Percentiles rank a stretch among this genome's conserved stretches.
These are phyloP conservation scores for Actias luna DNA, from an alignment of 2,888 invertebrate species.

Conservation along the genomic window DNA sequence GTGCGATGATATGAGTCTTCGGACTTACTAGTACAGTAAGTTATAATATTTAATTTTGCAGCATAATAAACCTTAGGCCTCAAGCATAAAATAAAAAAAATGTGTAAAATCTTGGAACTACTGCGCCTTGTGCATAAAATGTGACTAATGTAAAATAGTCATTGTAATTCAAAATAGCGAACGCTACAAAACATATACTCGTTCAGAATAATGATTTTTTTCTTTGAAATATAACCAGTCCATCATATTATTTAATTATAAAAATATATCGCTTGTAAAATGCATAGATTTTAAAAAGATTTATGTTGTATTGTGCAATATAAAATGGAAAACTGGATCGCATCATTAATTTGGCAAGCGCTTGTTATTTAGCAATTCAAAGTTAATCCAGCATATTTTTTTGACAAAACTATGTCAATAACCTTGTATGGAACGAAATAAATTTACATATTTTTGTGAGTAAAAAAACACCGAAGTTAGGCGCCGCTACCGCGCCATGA, in stretches of 20 bases:
- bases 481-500: constrained; percentile 33
- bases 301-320: constrained; percentile 50
- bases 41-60: constrained; percentile 21
- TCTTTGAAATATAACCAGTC: constrained; percentile 30
- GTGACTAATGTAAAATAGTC: constrained; percentile 40
- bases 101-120: constrained; percentile 29
- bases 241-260: constrained; percentile 37
- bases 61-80: constrained; percentile 29
- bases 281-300: constrained; percentile 36
- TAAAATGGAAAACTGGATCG: constrained; percentile 58
- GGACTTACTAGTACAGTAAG: constrained; percentile 12
- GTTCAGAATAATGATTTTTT: constrained; percentile 45
- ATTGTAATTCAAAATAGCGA: constrained; percentile 55
- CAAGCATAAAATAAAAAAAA: constrained; percentile 19
- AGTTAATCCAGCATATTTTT: constrained; percentile 51
- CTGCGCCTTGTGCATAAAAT: constrained; percentile 41
- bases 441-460: constrained; percentile 63
- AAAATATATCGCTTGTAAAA: constrained; percentile 29
- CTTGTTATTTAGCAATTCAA: constrained; percentile 61
- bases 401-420: constrained; percentile 71
- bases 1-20: constrained; percentile 43
- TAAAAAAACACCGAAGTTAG: constrained; percentile 48
- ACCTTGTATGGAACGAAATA: constrained; percentile 67
- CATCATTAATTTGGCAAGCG: constrained; percentile 59
- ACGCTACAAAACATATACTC: constrained; percentile 40